Evolutionary conservation across 2,888 invertebrate species (phyloP).

Genomic region (Hemicrepidius hirtus): DNA sequence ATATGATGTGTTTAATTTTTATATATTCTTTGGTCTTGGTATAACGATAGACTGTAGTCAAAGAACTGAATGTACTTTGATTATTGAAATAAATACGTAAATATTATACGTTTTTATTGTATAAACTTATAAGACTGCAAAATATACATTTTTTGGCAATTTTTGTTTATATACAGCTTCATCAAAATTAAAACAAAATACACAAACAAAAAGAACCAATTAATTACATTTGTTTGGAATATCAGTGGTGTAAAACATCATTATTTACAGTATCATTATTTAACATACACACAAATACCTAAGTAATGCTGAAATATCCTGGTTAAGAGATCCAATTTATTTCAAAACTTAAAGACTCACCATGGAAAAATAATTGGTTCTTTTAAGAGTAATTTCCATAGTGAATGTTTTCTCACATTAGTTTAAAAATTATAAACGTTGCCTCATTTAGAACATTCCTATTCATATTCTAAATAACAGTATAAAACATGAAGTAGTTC

Average conservation of each 20-base stretch:
- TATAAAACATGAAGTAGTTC: too few relatives aligned
- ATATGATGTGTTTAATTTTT: slow-evolving; percentile 8
- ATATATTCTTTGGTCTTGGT: slow-evolving; percentile 19
- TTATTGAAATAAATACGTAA: slow-evolving; percentile 42
- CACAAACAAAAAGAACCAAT: background rate
- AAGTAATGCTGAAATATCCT: background rate
- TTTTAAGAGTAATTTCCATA: background rate
- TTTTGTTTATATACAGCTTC: slow-evolving; percentile 34
- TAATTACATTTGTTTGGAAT: slow-evolving; percentile 15
- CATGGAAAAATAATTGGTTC: background rate
- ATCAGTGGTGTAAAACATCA: slow-evolving; percentile 26
- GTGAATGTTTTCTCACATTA: background rate
- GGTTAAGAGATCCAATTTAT: background rate
- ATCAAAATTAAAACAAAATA: slow-evolving; percentile 23
- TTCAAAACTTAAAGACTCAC: background rate
- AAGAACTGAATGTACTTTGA: slow-evolving; percentile 35
- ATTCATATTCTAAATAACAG: too few relatives aligned
- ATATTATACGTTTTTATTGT: slow-evolving; percentile 32
- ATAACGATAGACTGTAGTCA: slow-evolving; percentile 12
- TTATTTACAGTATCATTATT: slow-evolving; percentile 36
- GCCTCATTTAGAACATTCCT: too few relatives aligned
- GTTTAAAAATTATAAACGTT: too few relatives aligned
- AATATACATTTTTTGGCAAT: slow-evolving; percentile 47
- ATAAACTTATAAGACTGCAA: slow-evolving; percentile 34
- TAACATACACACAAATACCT: background rate